Base-by-base conservation (phyloP, 2,888 invertebrate genomes). In the Coenonympha arcania region DNA sequence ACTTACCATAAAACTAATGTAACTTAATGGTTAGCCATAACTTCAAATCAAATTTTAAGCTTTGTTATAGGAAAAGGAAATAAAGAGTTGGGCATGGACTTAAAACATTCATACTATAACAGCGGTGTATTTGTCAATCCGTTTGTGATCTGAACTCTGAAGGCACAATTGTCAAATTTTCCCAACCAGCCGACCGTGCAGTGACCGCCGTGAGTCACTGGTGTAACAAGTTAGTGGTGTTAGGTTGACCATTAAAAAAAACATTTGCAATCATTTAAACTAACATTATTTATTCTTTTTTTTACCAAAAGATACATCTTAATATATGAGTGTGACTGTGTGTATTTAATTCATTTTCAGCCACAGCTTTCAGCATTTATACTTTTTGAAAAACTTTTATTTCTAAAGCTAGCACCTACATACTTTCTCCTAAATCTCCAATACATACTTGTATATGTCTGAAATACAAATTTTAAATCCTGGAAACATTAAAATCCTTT, bases 131-230 rank as follows among this genome's bases (percentile, higher is more conserved):
- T 33, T 31, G 31, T 15, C 31, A 15, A 6, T 26, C 24, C 8
- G n/a, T 36, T 42, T 18, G 40, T 57, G 62, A 31, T 33, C 24
- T 57, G 63, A 64, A 59, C 58, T 9, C 9, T 8, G 2, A 60
- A 54, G 67, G 60, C 63, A 66, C 68, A 62, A 73, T 69, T 69
- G 67, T 74, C 71, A 65, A 78, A 80, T 83, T 82, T 83, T 81
- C 76, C 74, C 77, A 78, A 68, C 56, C 81, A 80, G 68, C 82
- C 66, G 72, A 81, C 76, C 84, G 73, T 79, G 69, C 71, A 68
- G 65, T n/a, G n/a, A n/a, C n/a, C n/a, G n/a, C n/a, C n/a, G n/a
- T 63, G 78, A 79, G 69, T 79, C 79, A 82, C 50, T 54, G 24
- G n/a, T n/a, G n/a, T 49, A 52, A 52, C 30, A 20, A 50, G 42